A percentile compares a stretch with the other conserved stretches of the same genome.
Conservation (phyloP, 2,113 vertebrate species). For the Gobio gobio region DNA sequence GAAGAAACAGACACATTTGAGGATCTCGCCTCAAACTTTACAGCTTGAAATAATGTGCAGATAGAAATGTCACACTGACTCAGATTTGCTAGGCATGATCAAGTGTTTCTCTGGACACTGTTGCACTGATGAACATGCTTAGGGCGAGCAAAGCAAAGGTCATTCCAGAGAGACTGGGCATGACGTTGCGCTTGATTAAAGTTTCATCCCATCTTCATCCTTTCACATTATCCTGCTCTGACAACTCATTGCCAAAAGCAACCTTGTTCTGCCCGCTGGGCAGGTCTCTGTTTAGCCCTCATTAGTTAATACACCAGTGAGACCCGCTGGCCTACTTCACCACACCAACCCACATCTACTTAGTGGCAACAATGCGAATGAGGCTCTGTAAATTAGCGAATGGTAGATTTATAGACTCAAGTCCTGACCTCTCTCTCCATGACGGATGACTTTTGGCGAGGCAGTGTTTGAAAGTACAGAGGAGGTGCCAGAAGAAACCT, state of each 20-base stretch:
- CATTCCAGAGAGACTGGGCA: neutral
- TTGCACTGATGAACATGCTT: neutral
- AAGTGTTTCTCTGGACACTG: constrained; percentile 25
- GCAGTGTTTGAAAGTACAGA: constrained; percentile 58
- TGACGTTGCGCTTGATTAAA: constrained; percentile 8
- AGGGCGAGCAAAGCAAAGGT: constrained; percentile 16
- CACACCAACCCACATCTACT: constrained; percentile 17
- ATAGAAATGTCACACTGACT: constrained; percentile 36
- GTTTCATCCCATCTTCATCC: neutral
- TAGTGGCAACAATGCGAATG: neutral
- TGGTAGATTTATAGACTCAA: constrained; percentile 66
- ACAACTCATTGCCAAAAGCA: constrained; percentile 35
- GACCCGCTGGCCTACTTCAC: constrained; percentile 2
- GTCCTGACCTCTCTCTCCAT: constrained; percentile 66
- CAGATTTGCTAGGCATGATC: neutral
- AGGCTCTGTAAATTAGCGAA: neutral
- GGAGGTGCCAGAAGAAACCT: constrained; percentile 65
- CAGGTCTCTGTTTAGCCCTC: neutral
- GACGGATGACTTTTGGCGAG: constrained; percentile 66
- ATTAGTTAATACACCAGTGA: constrained; percentile 37
- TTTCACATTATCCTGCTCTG: constrained; percentile 35
- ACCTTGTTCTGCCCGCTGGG: neutral
- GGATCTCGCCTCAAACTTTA: neutral
- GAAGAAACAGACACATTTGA: neutral
- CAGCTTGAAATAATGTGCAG: neutral